Conservation (phyloP, 2,113 vertebrate species). For the Silurus glanis region DNA sequence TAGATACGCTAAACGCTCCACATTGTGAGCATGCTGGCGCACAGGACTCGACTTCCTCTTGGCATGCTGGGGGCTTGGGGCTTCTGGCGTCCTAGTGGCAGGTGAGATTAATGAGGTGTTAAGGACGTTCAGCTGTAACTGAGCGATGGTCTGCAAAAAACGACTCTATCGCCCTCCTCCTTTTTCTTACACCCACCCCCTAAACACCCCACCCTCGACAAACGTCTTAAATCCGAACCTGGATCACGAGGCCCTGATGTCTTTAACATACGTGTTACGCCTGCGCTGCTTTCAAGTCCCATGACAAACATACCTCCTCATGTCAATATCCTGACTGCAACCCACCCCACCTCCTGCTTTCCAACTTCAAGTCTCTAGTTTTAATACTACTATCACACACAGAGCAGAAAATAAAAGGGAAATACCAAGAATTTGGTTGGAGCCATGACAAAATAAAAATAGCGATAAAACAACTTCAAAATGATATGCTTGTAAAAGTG, state of each 20-base stretch:
- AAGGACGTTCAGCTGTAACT: constrained; percentile 65
- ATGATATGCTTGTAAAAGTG: too few species aligned
- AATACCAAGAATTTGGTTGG: too few species aligned
- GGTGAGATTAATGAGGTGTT: constrained; percentile 76
- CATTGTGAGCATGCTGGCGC: background rate
- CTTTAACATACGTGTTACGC: constrained; percentile 42
- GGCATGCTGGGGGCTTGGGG: constrained; percentile 32
- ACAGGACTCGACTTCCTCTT: constrained; percentile 26
- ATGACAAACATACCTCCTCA: constrained; percentile 57
- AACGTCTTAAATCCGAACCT: constrained; percentile 53
- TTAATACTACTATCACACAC: constrained; percentile 4
- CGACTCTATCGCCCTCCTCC: constrained; percentile 34
- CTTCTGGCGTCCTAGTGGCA: constrained; percentile 54
- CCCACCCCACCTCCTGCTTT: background rate
- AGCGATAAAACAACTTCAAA: too few species aligned
- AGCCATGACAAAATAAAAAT: too few species aligned
- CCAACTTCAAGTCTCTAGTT: constrained; percentile 24
- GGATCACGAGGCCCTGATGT: constrained; percentile 54
- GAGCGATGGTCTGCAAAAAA: constrained; percentile 52
- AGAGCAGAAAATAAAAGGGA: background rate
- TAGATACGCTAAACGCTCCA: background rate
- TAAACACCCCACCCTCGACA: constrained; percentile 6
- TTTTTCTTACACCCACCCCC: constrained; percentile 15
- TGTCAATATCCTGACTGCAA: constrained; percentile 35
- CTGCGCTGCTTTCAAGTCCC: constrained; percentile 37